These are phyloP conservation scores for Enteromius unitaeniatus DNA, from an alignment of 2,797 vertebrate genomes.

Conservation along the genomic window DNA sequence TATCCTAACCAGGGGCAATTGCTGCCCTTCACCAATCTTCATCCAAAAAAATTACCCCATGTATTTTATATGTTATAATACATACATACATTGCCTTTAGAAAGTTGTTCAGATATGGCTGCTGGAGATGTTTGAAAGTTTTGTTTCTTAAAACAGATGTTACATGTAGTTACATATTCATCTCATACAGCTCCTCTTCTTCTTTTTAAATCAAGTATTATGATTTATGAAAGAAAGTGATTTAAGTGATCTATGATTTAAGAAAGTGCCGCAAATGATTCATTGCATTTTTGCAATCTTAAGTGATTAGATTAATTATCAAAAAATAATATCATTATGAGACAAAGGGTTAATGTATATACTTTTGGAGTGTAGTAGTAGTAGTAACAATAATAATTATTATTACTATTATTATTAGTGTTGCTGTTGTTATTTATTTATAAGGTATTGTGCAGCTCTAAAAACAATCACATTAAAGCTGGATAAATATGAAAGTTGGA, in stretches of 20 bases:
- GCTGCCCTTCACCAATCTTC: not conserved
- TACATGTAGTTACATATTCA: not conserved
- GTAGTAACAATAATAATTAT: too few species aligned
- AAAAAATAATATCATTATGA: too few species aligned
- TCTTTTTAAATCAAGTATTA: too few species aligned
- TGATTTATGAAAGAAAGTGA: too few species aligned
- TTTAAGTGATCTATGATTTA: not conserved
- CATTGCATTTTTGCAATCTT: not conserved
- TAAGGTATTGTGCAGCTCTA: too few species aligned
- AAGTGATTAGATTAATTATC: too few species aligned
- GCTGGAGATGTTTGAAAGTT: not conserved
- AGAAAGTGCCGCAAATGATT: not conserved
- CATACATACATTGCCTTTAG: not conserved
- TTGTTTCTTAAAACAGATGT: not conserved
- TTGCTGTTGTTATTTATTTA: too few species aligned
- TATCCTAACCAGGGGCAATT: not conserved
- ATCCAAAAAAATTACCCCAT: not conserved
- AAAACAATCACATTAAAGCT: too few species aligned
- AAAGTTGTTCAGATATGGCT: not conserved
- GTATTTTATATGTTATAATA: not conserved
- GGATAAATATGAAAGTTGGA: too few species aligned
- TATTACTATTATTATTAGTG: too few species aligned
- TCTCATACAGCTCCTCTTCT: not conserved
- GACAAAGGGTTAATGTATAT: too few species aligned
- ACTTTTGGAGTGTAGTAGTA: too few species aligned